Evolutionary conservation across 1,140 invertebrate species (phyloP).

Genomic region (Oryctes rhinoceros): DNA sequence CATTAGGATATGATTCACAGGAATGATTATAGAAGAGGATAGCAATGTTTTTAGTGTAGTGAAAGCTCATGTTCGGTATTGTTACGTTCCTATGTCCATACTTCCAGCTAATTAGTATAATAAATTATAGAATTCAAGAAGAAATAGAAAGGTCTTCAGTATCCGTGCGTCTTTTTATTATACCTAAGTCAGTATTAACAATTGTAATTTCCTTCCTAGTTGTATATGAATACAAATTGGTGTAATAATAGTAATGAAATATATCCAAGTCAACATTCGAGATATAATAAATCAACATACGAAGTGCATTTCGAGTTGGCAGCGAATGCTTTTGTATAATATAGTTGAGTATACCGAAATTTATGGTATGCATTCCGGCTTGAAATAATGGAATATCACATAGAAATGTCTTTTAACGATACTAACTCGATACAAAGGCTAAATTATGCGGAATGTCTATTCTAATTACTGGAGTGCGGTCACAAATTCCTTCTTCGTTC

Average conservation of each 20-base stretch:
- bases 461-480: slow-evolving; percentile 1
- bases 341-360: background rate
- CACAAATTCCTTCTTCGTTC: slow-evolving; percentile 9
- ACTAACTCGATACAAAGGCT: background rate
- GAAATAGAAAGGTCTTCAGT: background rate
- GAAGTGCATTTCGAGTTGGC: slow-evolving; percentile 11
- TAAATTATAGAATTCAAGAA: background rate
- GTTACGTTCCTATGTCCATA: too few species aligned
- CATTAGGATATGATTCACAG: too few species aligned
- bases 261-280: background rate
- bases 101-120: background rate
- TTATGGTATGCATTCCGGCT: background rate
- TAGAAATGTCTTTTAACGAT: slow-evolving; percentile 4
- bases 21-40: too few species aligned
- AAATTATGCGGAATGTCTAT: background rate
- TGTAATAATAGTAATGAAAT: slow-evolving; percentile 25
- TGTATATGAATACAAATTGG: slow-evolving; percentile 20
- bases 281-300: slow-evolving; percentile 10
- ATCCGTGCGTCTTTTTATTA: background rate
- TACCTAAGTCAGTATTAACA: background rate
- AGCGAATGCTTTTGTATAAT: slow-evolving; percentile 26
- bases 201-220: slow-evolving; percentile 18
- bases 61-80: too few species aligned
- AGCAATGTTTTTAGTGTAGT: too few species aligned
- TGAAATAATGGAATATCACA: background rate